Conservation (phyloP, 2,113 vertebrate genomes). For the Callaeas wilsoni region DNA sequence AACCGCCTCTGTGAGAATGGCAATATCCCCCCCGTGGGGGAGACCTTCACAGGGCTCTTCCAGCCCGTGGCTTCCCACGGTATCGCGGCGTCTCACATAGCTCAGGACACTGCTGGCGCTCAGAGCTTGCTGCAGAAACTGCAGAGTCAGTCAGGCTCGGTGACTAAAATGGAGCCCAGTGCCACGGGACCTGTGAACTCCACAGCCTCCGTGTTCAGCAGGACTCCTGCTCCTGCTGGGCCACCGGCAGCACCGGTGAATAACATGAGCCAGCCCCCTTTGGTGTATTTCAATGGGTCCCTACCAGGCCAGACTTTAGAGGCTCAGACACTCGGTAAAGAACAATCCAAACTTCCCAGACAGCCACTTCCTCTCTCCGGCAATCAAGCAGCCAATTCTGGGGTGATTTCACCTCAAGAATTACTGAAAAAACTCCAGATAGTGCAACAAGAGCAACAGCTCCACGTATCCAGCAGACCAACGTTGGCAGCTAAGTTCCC, state of each 20-base stretch:
- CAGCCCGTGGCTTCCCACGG: constrained; percentile 48
- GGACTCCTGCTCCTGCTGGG: not conserved
- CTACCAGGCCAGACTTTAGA: constrained; percentile 44
- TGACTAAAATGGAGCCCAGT: not conserved
- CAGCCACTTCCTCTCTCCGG: constrained; percentile 29
- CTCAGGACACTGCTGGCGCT: not conserved
- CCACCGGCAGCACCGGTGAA: not conserved
- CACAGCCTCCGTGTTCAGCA: not conserved
- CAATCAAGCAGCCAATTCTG: constrained; percentile 36
- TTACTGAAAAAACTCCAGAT: constrained; percentile 86
- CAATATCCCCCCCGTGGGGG: not conserved
- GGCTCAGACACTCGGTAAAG: constrained; percentile 29
- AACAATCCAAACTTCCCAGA: constrained; percentile 31
- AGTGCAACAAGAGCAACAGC: constrained; percentile 86
- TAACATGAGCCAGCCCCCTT: constrained; percentile 47
- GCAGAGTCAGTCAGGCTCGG: not conserved
- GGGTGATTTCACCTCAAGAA: constrained; percentile 84
- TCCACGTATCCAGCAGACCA: constrained; percentile 61
- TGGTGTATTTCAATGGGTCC: constrained; percentile 65
- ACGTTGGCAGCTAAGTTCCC: constrained; percentile 84
- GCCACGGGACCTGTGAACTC: not conserved
- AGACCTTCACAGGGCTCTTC: constrained; percentile 75
- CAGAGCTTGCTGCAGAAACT: constrained; percentile 63
- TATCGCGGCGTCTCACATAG: not conserved
- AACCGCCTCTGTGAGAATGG: constrained; percentile 76